These are phyloP conservation scores for Aplysina aerophoba DNA, from an alignment of 37 sponge, comb jelly and placozoan genomes.

Conservation along the genomic window DNA sequence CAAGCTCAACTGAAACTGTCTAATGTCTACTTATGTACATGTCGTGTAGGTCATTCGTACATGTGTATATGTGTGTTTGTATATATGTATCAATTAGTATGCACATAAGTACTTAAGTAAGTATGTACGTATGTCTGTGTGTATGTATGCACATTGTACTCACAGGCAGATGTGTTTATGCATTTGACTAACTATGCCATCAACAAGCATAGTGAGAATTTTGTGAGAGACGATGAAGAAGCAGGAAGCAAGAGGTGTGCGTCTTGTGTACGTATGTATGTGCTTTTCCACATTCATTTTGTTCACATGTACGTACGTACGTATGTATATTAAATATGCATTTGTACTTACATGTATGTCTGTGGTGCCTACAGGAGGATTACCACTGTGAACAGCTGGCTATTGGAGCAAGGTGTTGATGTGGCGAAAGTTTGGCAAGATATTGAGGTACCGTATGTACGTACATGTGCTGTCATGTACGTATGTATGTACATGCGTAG, in stretches of 20 bases:
- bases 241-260: slow-evolving; percentile 83
- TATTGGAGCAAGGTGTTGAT: slow-evolving; percentile 86
- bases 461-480: slow-evolving; percentile 3
- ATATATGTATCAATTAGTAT: too few species aligned
- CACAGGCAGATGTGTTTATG: slow-evolving; percentile 88
- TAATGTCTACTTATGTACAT: too few species aligned
- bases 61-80: too few species aligned
- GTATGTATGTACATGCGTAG: background rate
- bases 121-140: too few species aligned
- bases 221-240: slow-evolving; percentile 88
- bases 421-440: slow-evolving; percentile 88
- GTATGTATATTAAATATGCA: too few species aligned
- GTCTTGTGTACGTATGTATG: slow-evolving; percentile 32
- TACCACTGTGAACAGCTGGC: slow-evolving; percentile 87
- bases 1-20: too few species aligned
- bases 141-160: background rate
- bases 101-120: too few species aligned
- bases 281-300: background rate
- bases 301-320: too few species aligned
- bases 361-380: slow-evolving; percentile 54
- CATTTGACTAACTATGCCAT: slow-evolving; percentile 99
- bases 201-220: slow-evolving; percentile 94
- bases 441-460: slow-evolving; percentile 73
- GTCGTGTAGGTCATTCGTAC: too few species aligned
- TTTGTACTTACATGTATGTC: too few species aligned